Evolutionary conservation across 2,888 invertebrate genomes (phyloP).

Genomic region (Penaeus monodon): DNA sequence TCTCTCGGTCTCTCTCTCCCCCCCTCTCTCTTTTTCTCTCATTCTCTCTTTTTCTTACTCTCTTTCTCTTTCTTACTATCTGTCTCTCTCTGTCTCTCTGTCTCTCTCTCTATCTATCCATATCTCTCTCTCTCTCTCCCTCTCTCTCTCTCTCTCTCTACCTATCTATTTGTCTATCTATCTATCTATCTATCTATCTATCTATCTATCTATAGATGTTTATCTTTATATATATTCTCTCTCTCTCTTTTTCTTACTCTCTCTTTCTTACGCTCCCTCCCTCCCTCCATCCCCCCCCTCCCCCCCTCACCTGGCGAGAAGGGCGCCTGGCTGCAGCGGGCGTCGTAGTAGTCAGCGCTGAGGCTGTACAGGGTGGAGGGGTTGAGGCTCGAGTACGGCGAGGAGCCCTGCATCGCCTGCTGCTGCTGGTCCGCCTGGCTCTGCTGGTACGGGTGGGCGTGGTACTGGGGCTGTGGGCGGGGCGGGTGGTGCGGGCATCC

Average conservation of each 20-base stretch:
- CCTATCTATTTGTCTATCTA: neutral
- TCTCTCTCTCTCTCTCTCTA: too few species aligned
- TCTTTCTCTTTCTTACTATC: too few species aligned
- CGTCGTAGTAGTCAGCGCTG: constrained; percentile 42
- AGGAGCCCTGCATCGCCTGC: neutral
- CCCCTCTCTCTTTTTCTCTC: too few species aligned
- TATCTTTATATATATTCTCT: too few species aligned
- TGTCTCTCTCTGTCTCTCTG: too few species aligned
- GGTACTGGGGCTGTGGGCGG: constrained; percentile 29
- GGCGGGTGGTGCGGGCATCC: constrained; percentile 43
- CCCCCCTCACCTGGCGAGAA: constrained; percentile 27
- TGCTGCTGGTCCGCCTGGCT: constrained; percentile 21
- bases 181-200: too few species aligned
- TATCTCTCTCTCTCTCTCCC: too few species aligned
- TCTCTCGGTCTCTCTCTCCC: too few species aligned
- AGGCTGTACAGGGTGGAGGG: constrained; percentile 43
- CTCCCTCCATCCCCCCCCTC: neutral
- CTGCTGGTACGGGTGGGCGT: constrained; percentile 22
- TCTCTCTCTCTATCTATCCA: too few species aligned
- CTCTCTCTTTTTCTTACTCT: too few species aligned
- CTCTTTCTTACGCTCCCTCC: neutral
- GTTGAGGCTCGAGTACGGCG: constrained; percentile 30
- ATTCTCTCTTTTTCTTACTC: too few species aligned
- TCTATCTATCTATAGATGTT: too few species aligned
- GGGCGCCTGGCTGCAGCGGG: constrained; percentile 24